Percentiles rank a stretch among this genome's conserved stretches.
phyloP scores from a whole-genome alignment of 2,113 vertebrate genomes.

The Tichodroma muraria region DNA sequence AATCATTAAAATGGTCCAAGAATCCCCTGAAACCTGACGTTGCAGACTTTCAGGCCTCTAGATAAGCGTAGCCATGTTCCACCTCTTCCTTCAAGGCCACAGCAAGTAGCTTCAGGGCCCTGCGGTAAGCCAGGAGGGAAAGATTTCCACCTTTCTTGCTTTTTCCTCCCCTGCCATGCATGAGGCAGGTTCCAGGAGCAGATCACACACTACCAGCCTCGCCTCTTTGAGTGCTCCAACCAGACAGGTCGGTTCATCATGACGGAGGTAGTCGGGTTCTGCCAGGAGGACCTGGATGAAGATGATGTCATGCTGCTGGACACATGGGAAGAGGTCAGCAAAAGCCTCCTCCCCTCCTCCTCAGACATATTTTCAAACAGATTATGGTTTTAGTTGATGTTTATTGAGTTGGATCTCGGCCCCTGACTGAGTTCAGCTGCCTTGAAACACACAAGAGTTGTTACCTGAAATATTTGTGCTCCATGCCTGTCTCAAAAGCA shows the following conservation, averaged over 20 bases:
- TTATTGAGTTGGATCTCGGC: not conserved
- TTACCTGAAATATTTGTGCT: not conserved
- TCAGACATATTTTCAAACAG: not conserved
- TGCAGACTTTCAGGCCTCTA: not conserved
- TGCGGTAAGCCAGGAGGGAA: not conserved
- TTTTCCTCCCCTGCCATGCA: not conserved
- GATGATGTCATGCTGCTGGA: constrained; percentile 91
- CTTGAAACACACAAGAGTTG: not conserved
- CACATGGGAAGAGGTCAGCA: constrained; percentile 89
- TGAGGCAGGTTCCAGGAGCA: constrained; percentile 75
- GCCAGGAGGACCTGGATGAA: constrained; percentile 86
- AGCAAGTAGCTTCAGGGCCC: not conserved
- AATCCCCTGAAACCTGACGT: not conserved
- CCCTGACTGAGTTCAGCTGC: not conserved
- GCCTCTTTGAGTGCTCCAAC: constrained; percentile 91
- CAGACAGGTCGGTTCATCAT: constrained; percentile 83
- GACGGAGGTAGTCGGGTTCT: constrained; percentile 81
- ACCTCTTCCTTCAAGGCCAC: not conserved
- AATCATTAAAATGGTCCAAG: not conserved
- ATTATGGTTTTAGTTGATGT: not conserved
- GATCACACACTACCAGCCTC: constrained; percentile 69
- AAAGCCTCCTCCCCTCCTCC: not conserved
- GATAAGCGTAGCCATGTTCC: not conserved
- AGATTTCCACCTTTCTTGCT: not conserved
- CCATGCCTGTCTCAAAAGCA: not conserved